These are phyloP conservation scores for Ochropleura plecta DNA, from an alignment of 2,888 invertebrate genomes.

Conservation along the genomic window DNA sequence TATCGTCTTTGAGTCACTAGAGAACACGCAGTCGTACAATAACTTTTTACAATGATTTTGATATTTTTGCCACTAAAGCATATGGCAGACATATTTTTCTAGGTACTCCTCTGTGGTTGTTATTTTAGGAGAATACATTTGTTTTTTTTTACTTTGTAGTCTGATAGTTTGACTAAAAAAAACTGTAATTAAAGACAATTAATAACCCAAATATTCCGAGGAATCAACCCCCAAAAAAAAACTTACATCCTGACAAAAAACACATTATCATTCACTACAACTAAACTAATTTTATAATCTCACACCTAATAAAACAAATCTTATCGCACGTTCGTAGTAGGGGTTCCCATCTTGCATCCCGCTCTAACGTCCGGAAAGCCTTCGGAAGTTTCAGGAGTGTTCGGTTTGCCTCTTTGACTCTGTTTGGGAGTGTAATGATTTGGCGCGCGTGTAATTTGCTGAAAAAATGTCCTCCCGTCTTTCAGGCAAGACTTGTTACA, in stretches of 20 bases:
- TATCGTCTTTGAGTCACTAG: no score
- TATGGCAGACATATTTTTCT: no score
- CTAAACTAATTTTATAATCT: conserved; percentile 18
- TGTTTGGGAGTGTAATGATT: conserved; percentile 90
- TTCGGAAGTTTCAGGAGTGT: conserved; percentile 88
- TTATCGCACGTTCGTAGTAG: conserved; percentile 78
- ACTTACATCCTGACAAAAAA: not conserved
- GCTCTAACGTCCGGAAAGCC: conserved; percentile 83
- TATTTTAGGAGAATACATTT: not conserved
- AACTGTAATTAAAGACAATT: not conserved
- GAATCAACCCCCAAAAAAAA: not conserved
- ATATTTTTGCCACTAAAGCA: no score
- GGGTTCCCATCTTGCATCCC: conserved; percentile 72
- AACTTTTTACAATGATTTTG: no score
- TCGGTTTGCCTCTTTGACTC: conserved; percentile 90
- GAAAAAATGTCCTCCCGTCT: conserved; percentile 86
- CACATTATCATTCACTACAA: not conserved
- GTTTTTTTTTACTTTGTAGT: not conserved
- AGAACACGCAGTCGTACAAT: no score
- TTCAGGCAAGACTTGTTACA: conserved; percentile 75
- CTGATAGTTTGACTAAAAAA: no score
- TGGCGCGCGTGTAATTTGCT: conserved; percentile 87
- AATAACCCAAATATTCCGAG: not conserved
- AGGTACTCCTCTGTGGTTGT: not conserved
- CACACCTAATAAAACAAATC: conserved; percentile 50